These are phyloP conservation scores for Pterophyllum scalare DNA, from an alignment of 2,113 vertebrate species.

Conservation along the genomic window DNA sequence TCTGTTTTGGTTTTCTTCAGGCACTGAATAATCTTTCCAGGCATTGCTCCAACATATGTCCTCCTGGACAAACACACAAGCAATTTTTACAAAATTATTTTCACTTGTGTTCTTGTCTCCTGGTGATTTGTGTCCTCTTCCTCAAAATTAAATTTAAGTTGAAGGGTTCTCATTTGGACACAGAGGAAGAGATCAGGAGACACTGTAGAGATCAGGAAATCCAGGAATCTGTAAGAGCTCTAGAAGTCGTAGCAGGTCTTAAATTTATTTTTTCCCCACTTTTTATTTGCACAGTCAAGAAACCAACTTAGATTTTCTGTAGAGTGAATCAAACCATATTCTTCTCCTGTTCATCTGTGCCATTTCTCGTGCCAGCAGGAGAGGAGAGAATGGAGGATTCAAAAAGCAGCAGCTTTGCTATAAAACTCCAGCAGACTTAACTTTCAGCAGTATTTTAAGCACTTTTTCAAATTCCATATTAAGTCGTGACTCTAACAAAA, in stretches of 20 bases:
- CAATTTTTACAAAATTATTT: background rate
- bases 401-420: background rate
- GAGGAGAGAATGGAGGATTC: background rate
- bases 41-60: slow-evolving; percentile 98
- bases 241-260: background rate
- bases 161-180: background rate
- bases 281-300: background rate
- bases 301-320: background rate
- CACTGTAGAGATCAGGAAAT: background rate
- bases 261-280: background rate
- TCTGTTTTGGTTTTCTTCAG: slow-evolving; percentile 98
- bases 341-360: background rate
- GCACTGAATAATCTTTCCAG: slow-evolving; percentile 98
- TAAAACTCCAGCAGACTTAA: background rate
- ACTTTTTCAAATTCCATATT: background rate
- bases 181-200: background rate
- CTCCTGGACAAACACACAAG: slow-evolving; percentile 79
- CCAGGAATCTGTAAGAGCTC: background rate
- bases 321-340: background rate
- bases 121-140: fast-evolving
- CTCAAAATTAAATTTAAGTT: background rate
- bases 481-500: background rate
- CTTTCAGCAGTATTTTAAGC: background rate
- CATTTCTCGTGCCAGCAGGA: background rate
- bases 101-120: background rate